Evolutionary conservation across 2,797 vertebrate genomes (phyloP), one percentile per base, ranked within the genome.

Genomic region (Cynodonichthys magdalenae): DNA sequence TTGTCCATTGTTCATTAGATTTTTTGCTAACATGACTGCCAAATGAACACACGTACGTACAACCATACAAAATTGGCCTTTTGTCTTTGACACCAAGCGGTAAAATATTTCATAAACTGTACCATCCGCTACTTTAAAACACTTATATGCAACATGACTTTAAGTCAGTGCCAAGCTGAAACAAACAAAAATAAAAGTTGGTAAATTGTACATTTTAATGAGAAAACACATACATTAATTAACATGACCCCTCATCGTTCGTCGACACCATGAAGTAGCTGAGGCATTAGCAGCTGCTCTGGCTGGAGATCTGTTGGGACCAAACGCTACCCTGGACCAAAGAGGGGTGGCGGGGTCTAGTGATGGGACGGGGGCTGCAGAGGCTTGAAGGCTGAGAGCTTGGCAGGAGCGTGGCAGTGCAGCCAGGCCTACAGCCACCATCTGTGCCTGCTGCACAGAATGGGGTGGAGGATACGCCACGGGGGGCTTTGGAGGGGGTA

Each of bases 401-500:
- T 53, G 61, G 66, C 75, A 75, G 57, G 49, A 63, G 70, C 17
- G 67, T 58, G 56, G 67, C 49, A 36, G 70, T 73, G 81, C 83
- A 77, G 66, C 67, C 76, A 77, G 65, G 81, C 85, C 54, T 72
- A 39, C 68, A 15, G 50, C 31, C 0, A 27, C 80, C 90, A 90
- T 91, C 90, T 92, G 91, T 76, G 83, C 52, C 58, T 65, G 71
- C 81, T 82, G 74, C 48, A 31, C 78, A 57, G 51, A 69, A 66
- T 66, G 67, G 80, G 83, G 85, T 66, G 79, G 74, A 15, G 27
- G 17, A 19, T 28, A 62, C 54, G 49, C 74, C 71, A 64, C 63
- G 11, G 47, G 56, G 15, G 14, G 58, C 20, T 54, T 28, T 15
- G 55, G 50, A 68, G 63, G 66, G 83, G 84, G 34, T 36, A 55